A percentile compares a stretch with the other conserved stretches of the same genome.
Evolutionary conservation across 2,113 vertebrate genomes (phyloP).

Genomic region (Polypterus senegalus): DNA sequence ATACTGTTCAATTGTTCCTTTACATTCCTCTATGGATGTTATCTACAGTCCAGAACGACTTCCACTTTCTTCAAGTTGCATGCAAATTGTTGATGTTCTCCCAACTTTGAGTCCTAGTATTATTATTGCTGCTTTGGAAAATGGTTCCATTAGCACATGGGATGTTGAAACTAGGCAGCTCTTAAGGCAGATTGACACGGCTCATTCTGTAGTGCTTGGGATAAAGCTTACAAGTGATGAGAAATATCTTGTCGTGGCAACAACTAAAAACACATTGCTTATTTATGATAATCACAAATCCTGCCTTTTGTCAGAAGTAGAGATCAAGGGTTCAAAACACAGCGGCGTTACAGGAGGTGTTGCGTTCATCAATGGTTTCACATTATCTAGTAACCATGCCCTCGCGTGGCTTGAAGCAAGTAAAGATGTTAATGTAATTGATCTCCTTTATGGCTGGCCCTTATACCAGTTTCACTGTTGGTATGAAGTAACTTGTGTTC

Average conservation of each 20-base stretch:
- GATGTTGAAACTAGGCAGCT: constrained; percentile 84
- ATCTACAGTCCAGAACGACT: constrained; percentile 89
- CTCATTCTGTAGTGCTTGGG: constrained; percentile 82
- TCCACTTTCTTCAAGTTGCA: constrained; percentile 77
- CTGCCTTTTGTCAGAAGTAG: constrained; percentile 89
- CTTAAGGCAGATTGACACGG: constrained; percentile 82
- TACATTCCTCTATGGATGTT: constrained; percentile 95
- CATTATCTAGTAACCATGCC: constrained; percentile 80
- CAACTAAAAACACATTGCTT: constrained; percentile 89
- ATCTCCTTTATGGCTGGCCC: constrained; percentile 89
- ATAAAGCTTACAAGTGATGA: constrained; percentile 83
- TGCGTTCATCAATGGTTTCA: constrained; percentile 90
- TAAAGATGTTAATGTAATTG: constrained; percentile 91
- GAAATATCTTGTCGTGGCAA: constrained; percentile 91
- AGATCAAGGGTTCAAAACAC: constrained; percentile 90
- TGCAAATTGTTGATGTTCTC: constrained; percentile 88
- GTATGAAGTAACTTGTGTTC: constrained; percentile 95
- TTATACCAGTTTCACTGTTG: constrained; percentile 97
- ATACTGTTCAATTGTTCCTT: constrained; percentile 92
- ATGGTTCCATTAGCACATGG: constrained; percentile 95
- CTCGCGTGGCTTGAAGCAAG: constrained; percentile 95
- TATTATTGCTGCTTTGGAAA: constrained; percentile 83
- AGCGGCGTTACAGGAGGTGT: constrained; percentile 59
- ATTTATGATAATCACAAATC: constrained; percentile 95
- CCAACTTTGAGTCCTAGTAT: constrained; percentile 84